Percentiles rank a stretch among this genome's conserved stretches.
Conservation (phyloP, 2,888 invertebrate genomes). For the Heliconius cydno region DNA sequence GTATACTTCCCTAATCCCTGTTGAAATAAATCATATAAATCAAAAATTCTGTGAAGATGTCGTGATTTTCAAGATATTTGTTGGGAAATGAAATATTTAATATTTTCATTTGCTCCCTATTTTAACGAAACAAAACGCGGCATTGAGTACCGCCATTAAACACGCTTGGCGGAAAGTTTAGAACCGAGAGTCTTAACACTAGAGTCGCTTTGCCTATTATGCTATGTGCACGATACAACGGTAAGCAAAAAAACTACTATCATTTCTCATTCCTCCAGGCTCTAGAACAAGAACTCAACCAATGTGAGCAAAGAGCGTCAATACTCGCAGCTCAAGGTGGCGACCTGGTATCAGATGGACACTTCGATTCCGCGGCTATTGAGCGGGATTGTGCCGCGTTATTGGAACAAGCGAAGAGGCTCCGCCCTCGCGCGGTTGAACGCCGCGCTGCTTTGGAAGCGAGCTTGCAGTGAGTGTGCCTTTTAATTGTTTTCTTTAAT, state of each 20-base stretch:
- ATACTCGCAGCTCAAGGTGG: conserved; percentile 91
- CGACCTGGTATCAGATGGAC: conserved; percentile 96
- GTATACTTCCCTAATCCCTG: too few relatives aligned
- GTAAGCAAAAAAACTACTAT: neutral
- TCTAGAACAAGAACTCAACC: conserved; percentile 92
- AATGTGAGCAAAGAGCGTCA: conserved; percentile 92
- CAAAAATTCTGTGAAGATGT: too few relatives aligned
- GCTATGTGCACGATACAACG: neutral
- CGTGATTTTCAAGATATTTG: too few relatives aligned
- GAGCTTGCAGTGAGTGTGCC: conserved; percentile 66
- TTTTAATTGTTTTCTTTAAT: too few relatives aligned
- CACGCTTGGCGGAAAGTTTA: too few relatives aligned
- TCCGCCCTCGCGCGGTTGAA: conserved; percentile 88
- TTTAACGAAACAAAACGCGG: too few relatives aligned
- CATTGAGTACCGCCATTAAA: too few relatives aligned
- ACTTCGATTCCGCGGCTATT: conserved; percentile 96
- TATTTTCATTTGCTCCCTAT: too few relatives aligned
- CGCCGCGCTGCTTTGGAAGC: conserved; percentile 90
- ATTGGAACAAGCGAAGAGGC: conserved; percentile 86
- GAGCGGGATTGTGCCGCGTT: conserved; percentile 89
- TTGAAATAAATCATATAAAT: too few relatives aligned
- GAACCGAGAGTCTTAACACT: neutral
- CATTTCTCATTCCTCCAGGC: conserved; percentile 68
- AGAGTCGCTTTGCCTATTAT: neutral
- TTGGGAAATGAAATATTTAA: too few relatives aligned